Evolutionary conservation across 2,797 vertebrate genomes (phyloP), one percentile per base, ranked within the genome.

Genomic region (Fistularia tabacaria): DNA sequence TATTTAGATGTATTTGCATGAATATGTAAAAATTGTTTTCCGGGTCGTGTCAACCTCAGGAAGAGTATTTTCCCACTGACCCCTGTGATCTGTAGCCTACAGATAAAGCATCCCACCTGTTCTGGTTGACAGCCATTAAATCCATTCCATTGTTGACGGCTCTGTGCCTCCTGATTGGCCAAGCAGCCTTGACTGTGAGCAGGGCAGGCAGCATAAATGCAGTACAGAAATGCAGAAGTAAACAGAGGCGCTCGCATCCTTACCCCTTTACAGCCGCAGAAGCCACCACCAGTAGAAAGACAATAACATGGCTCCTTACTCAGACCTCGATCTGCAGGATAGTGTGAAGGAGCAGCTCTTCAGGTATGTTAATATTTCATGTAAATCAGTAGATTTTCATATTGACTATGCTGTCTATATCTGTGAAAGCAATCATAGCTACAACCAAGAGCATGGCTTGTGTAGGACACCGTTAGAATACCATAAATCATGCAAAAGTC

Each of bases 31-130:
- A 25, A 25, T 10, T 9, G 14, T 1, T 14, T n/a, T 65, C 12
- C 51, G 49, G 39, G 37, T 65, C 54, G 36, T 74, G 81, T 84
- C 68, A 53, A 74, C 73, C 60, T 74, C 52, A 57, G 78, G 65
- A 72, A 54, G 39, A 73, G 46, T 53, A 77, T 62, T 87, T 89
- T 89, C 88, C 80, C 87, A 84, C 69, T 83, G 82, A 87, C 77
- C 82, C 74, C 57, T 5, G 48, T 79, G 78, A 74, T 76, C 82
- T 63, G 69, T 74, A 81, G 63, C 68, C 60, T 46, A 13, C 48
- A 75, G 62, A 76, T 71, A 77, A 77, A 81, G 76, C 66, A 66
- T 74, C 77, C 88, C 88, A 90, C 87, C 88, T 89, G 85, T 86
- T 82, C 73, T 71, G 37, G 70, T 66, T 79, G 82, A 80, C 80